Evolutionary conservation across 2,888 invertebrate species (phyloP).

Genomic region (Iselma pallidipennis): DNA sequence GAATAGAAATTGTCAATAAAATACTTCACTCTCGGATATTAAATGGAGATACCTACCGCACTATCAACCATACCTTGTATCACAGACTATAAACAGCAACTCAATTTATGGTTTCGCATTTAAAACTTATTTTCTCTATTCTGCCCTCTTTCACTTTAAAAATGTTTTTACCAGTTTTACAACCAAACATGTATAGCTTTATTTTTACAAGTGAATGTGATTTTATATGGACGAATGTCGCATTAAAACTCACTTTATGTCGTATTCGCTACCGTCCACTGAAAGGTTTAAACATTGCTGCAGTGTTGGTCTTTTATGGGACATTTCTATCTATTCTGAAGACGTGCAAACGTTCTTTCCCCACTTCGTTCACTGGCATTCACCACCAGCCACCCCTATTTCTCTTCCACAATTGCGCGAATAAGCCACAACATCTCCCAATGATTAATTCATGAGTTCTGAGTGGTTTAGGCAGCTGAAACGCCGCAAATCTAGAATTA

Average conservation of each 20-base stretch:
- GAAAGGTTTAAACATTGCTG: slow-evolving; percentile 32
- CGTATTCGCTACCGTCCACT: slow-evolving; percentile 27
- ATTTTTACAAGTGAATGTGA: slow-evolving; percentile 24
- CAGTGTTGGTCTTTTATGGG: slow-evolving; percentile 38
- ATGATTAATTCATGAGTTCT: slow-evolving; percentile 55
- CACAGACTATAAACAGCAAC: not conserved
- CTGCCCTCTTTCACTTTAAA: too few species aligned
- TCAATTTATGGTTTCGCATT: not conserved
- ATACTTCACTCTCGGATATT: too few species aligned
- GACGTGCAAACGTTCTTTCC: slow-evolving; percentile 34
- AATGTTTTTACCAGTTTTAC: not conserved
- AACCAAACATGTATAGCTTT: not conserved
- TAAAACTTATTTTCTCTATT: not conserved
- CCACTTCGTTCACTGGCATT: slow-evolving; percentile 11
- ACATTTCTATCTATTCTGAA: slow-evolving; percentile 43
- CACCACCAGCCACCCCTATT: slow-evolving; percentile 6
- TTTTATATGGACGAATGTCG: slow-evolving; percentile 29
- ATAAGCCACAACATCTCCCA: slow-evolving; percentile 53
- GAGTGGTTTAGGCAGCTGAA: slow-evolving; percentile 52
- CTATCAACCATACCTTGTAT: too few species aligned
- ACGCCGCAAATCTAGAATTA: slow-evolving; percentile 53
- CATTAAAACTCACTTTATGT: slow-evolving; percentile 26
- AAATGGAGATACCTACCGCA: too few species aligned
- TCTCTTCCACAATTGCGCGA: slow-evolving; percentile 33
- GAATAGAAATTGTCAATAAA: too few species aligned